phyloP scores from a whole-genome alignment of 2,888 invertebrate species.

The Molorchus minor region DNA sequence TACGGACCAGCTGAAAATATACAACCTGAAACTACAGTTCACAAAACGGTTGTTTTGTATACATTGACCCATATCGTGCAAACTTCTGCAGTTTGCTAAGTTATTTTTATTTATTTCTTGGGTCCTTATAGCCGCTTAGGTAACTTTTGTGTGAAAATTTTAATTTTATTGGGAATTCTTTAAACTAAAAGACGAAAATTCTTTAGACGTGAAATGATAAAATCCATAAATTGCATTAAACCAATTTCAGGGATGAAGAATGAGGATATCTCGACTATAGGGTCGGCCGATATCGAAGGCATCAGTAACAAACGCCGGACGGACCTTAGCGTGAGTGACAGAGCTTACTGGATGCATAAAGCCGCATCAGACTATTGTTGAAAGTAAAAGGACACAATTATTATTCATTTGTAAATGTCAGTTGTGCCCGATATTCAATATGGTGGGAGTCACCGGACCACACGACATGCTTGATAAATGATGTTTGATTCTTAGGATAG shows the following conservation, averaged over 20 bases:
- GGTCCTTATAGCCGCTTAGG: no score
- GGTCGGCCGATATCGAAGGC: slow-evolving; percentile 26
- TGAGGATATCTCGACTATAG: slow-evolving; percentile 6
- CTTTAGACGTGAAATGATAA: slow-evolving; percentile 8
- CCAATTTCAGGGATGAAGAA: slow-evolving; percentile 10
- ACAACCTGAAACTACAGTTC: no score
- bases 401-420: slow-evolving; percentile 65
- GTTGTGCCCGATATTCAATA: slow-evolving; percentile 64
- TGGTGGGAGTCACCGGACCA: slow-evolving; percentile 63
- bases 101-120: no score
- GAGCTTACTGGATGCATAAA: slow-evolving; percentile 53
- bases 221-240: slow-evolving; percentile 2
- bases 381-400: slow-evolving; percentile 64
- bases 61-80: no score
- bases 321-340: slow-evolving; percentile 46
- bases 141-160: no score
- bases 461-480: slow-evolving; percentile 63
- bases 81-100: no score
- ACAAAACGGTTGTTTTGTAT: no score
- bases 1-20: no score
- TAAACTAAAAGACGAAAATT: no score
- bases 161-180: no score
- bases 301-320: slow-evolving; percentile 42
- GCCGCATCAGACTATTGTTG: slow-evolving; percentile 57
- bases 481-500: slow-evolving; percentile 62